Base-by-base conservation (phyloP, 1,140 invertebrate species). In the Andrena cerasifolii region DNA sequence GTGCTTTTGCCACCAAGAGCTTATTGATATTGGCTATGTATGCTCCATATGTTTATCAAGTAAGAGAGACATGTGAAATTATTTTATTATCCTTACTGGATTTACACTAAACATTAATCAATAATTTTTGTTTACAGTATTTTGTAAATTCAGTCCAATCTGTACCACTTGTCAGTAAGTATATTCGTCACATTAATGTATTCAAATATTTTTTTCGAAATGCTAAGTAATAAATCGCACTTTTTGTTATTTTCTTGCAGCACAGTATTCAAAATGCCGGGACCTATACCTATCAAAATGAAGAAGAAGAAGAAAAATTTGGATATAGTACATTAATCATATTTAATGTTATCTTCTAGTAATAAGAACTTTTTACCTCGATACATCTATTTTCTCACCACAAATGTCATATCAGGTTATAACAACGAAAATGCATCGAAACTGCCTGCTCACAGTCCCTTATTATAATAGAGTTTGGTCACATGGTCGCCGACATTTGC, bases 1-100 rank as follows among this genome's bases (percentile, higher is more conserved):
- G 0, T 99, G 99, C 92, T 99, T 99, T 93, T 99, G 99, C 90
- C 99, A 99, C 92, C 93, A 98, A n/a, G 97, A 98, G 87, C 94
- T 99, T 40, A 96, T 99, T 59, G 98, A 99, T 87, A 97, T 99
- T 87, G 99, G 98, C 67, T 99, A 97, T 92, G 98, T 99, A 18
- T 99, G 98, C 92, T 99, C 99, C 5, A 97, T 99, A 74, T 99
- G 99, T 93, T 93, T 99, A 31, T 99, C 98, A 87, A 97, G 97
- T 98, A 93, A 95, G 95, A 93, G 7, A 28, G 31, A 53, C 33
- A 66, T 16, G 24, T 45, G 47, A n/a, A 53, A n/a, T 61, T 56
- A 51, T 16, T 18, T 31, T 5, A 33, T 36, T 6, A 49, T 28
- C n/a, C 33, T 40, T 28, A 36, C 33, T 36, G 21, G 53, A 3